Evolutionary conservation across 2,113 vertebrate species (phyloP).

Genomic region (Paradoxurus hermaphroditus): DNA sequence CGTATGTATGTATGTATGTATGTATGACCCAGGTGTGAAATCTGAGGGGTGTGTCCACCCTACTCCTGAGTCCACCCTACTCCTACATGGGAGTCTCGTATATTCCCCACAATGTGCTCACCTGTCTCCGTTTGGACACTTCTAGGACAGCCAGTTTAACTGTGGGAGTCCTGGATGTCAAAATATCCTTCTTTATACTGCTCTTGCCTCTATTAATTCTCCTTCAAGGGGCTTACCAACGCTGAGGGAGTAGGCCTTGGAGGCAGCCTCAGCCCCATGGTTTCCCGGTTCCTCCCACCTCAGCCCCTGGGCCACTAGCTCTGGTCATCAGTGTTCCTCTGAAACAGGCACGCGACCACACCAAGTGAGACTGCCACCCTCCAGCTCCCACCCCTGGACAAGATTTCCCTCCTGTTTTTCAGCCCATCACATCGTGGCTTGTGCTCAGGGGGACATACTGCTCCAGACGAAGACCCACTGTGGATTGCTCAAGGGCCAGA

Average conservation of each 20-base stretch:
- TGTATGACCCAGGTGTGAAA: neutral
- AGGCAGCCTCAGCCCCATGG: neutral
- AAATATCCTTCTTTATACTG: neutral
- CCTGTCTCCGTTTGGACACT: neutral
- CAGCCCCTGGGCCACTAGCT: neutral
- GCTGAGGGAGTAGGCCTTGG: neutral
- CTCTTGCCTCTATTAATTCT: neutral
- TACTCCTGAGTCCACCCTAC: neutral
- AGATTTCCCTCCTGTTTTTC: neutral
- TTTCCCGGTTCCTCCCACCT: neutral
- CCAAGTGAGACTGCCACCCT: neutral
- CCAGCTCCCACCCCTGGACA: neutral
- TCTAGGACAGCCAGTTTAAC: neutral
- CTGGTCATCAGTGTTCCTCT: neutral
- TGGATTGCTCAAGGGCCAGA: neutral
- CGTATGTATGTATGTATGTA: too few relatives aligned
- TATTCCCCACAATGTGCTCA: neutral
- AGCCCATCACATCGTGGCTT: neutral
- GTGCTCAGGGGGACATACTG: neutral
- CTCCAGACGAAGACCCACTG: neutral
- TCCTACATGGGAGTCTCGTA: neutral
- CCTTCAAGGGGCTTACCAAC: neutral
- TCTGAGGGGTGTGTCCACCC: neutral
- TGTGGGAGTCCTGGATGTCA: neutral
- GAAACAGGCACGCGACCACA: neutral